Evolutionary conservation across 1,140 invertebrate species (phyloP).

Genomic region (Trachymyrmex septentrionalis): DNA sequence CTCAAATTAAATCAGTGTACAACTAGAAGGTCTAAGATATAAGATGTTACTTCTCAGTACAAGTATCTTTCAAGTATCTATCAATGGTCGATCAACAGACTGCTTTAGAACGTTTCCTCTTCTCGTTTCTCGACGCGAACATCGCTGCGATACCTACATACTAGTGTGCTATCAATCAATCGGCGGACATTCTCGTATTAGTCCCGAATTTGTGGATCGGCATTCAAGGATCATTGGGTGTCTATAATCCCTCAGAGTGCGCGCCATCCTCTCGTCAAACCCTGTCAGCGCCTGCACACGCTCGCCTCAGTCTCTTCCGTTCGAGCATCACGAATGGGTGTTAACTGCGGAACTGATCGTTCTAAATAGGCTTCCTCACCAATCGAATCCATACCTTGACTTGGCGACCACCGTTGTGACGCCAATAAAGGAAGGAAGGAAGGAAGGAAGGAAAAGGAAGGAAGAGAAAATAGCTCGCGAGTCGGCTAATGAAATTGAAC

Average conservation of each 20-base stretch:
- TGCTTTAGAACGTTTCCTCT: slow-evolving; percentile 28
- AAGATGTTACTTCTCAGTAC: neutral
- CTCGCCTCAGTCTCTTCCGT: slow-evolving; percentile 24
- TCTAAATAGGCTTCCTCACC: slow-evolving; percentile 50
- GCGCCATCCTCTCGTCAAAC: slow-evolving; percentile 38
- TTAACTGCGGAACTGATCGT: slow-evolving; percentile 46
- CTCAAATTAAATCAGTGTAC: too few species aligned
- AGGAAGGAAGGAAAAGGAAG: neutral
- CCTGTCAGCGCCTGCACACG: slow-evolving; percentile 25
- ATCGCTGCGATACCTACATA: slow-evolving; percentile 23
- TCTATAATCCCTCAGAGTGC: slow-evolving; percentile 25
- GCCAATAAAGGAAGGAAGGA: slow-evolving; percentile 26
- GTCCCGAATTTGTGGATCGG: slow-evolving; percentile 21
- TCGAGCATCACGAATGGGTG: slow-evolving; percentile 59
- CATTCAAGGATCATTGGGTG: slow-evolving; percentile 52
- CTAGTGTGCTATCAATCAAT: slow-evolving; percentile 50
- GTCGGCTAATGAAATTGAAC: slow-evolving; percentile 52
- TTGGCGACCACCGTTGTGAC: slow-evolving; percentile 8
- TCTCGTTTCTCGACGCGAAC: slow-evolving; percentile 35
- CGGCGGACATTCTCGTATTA: slow-evolving; percentile 34
- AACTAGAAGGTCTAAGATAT: neutral
- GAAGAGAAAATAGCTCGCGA: slow-evolving; percentile 18
- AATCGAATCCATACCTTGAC: slow-evolving; percentile 32
- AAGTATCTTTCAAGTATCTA: slow-evolving; percentile 22
- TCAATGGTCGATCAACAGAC: slow-evolving; percentile 4